Percentiles rank a stretch among this genome's conserved stretches.
Conservation (phyloP, 2,797 vertebrate species). For the Pogonophryne albipinna region DNA sequence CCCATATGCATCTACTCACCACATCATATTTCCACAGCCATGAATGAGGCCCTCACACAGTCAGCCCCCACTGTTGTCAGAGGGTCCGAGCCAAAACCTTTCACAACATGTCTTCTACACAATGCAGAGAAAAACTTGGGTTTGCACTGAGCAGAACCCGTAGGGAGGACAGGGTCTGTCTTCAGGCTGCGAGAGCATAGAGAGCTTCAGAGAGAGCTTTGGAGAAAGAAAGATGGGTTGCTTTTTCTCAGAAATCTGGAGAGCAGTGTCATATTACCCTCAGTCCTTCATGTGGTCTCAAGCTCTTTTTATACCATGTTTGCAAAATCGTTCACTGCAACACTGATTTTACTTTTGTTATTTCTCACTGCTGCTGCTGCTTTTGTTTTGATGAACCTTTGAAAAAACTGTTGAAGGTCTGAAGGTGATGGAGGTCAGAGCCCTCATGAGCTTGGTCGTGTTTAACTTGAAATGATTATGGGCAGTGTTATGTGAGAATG, state of each 20-base stretch:
- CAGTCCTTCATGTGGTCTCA: slow-evolving; percentile 79
- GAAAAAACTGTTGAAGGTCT: not conserved
- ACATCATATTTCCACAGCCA: slow-evolving; percentile 83
- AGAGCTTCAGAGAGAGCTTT: slow-evolving; percentile 45
- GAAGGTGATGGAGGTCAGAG: not conserved
- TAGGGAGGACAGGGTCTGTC: slow-evolving; percentile 53
- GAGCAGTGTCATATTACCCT: slow-evolving; percentile 63
- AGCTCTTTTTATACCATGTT: slow-evolving; percentile 61
- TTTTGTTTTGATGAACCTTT: slow-evolving; percentile 31
- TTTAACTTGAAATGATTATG: slow-evolving; percentile 16
- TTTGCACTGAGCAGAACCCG: slow-evolving; percentile 61
- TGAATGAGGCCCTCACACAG: slow-evolving; percentile 78
- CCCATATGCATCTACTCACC: slow-evolving; percentile 79
- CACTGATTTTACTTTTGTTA: slow-evolving; percentile 62
- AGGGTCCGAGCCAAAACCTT: slow-evolving; percentile 67
- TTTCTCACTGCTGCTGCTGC: slow-evolving; percentile 11
- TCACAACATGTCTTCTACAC: slow-evolving; percentile 68
- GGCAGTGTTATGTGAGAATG: slow-evolving; percentile 9
- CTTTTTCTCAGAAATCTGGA: slow-evolving; percentile 78
- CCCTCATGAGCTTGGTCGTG: not conserved
- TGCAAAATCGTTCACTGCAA: slow-evolving; percentile 56
- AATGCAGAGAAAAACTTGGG: slow-evolving; percentile 61
- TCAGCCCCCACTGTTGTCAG: slow-evolving; percentile 65
- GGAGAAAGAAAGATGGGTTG: slow-evolving; percentile 54
- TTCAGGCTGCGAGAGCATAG: slow-evolving; percentile 42